Evolutionary conservation across 2,113 vertebrate species (phyloP), one percentile per base, ranked within the genome.

Genomic region (Columba livia): DNA sequence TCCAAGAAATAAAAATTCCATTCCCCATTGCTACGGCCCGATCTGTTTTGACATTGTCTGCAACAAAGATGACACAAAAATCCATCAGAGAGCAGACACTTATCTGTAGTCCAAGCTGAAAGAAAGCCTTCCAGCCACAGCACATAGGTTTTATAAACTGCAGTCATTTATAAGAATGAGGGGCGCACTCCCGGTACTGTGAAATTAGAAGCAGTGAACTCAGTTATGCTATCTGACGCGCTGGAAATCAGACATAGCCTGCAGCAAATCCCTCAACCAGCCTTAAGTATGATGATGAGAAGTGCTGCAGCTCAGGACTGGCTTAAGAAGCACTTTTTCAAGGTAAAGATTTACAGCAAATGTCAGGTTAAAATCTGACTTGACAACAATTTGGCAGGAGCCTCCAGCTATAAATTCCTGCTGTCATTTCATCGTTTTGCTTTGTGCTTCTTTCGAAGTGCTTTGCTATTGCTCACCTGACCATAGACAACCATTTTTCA

Each of bases 1-100:
- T 93, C 98, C 98, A 98, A 65, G 95, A 93, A 88, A 98, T 89
- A 83, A 97, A 94, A 93, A 98, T 95, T 53, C 96, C 97, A 56
- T 96, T 97, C 40, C 95, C 97, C 81, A 78, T 93, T 29, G 98
- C 97, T 58, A 98, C 24, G 0, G 94, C 89, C 28, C 96, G 90
- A 84, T 98, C 98, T 44, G 94, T 88, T 79, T 79, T 90, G 85
- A 98, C 91, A 72, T 97, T 90, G 85, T 96, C 97, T 98, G 94
- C 40, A 96, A 94, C 12, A 92, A 85, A 89, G 50, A 82, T 2
- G 78, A 89, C 53, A 91, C 5, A 67, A 93, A 93, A 95, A 88
- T 80, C 75, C 67, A 83, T 86, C 72, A 94, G 91, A 88, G 48
- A 80, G 38, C 42, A 91, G 75, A 75, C 75, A 70, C 48, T 62